Percentiles rank a stretch among this genome's conserved stretches.
These are phyloP conservation scores for Ostrea edulis DNA, from an alignment of 1,140 invertebrate species.

Conservation along the genomic window DNA sequence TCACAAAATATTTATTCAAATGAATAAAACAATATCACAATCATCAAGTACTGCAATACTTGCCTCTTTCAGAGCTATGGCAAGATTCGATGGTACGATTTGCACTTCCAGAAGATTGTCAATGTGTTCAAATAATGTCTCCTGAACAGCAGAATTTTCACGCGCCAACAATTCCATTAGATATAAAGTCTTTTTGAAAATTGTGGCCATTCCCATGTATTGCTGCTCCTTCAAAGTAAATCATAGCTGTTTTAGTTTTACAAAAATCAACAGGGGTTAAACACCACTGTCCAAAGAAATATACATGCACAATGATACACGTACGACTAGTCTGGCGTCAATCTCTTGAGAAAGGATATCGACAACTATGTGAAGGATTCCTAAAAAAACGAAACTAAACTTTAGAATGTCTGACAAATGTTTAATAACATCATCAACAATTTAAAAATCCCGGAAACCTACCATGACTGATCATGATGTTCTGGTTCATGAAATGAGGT, in stretches of 20 bases:
- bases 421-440: neutral
- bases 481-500: constrained; percentile 78
- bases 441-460: constrained; percentile 9
- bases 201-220: constrained; percentile 75
- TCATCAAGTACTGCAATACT: neutral
- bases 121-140: constrained; percentile 74
- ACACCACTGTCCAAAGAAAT: neutral
- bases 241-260: neutral
- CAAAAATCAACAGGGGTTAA: neutral
- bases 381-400: constrained; percentile 61
- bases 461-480: constrained; percentile 78
- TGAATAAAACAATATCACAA: neutral
- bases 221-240: constrained; percentile 73
- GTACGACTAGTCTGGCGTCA: constrained; percentile 73
- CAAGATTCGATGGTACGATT: constrained; percentile 76
- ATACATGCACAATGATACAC: constrained; percentile 45
- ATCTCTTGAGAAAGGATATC: constrained; percentile 77
- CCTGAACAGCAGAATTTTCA: constrained; percentile 77
- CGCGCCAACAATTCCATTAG: constrained; percentile 74
- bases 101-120: constrained; percentile 76
- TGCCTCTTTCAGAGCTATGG: constrained; percentile 77
- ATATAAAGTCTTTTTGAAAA: constrained; percentile 76
- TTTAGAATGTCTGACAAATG: neutral
- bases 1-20: neutral
- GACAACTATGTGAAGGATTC: constrained; percentile 73